A percentile compares a stretch with the other conserved stretches of the same genome.
These are phyloP conservation scores for Fragum whitleyi DNA, from an alignment of 2,888 invertebrate genomes.

Conservation along the genomic window DNA sequence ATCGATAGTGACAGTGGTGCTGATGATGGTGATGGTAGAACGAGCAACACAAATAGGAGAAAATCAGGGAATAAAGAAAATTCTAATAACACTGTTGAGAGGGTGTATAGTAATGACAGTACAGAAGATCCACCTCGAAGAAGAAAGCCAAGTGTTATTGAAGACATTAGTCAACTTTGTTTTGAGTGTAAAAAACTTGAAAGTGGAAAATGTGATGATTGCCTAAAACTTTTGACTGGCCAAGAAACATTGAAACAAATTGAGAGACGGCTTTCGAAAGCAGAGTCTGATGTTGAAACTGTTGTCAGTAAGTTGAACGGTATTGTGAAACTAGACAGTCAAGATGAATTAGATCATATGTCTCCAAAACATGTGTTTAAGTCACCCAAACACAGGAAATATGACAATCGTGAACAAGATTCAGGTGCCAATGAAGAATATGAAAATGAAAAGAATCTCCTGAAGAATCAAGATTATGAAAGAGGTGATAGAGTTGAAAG, in stretches of 20 bases:
- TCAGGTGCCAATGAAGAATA: not conserved
- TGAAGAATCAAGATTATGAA: slow-evolving; percentile 9
- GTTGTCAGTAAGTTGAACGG: slow-evolving; percentile 34
- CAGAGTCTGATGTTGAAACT: slow-evolving; percentile 1
- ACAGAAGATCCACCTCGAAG: slow-evolving; percentile 5
- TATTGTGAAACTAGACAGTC: slow-evolving; percentile 7
- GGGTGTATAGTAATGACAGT: not conserved
- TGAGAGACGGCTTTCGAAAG: slow-evolving; percentile 41
- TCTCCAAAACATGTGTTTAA: not conserved
- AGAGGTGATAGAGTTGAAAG: slow-evolving; percentile 1
- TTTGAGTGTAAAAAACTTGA: slow-evolving; percentile 44
- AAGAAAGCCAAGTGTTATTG: slow-evolving; percentile 37
- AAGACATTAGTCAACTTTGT: slow-evolving; percentile 50
- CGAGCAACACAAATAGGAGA: not conserved
- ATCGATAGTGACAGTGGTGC: slow-evolving; percentile 37
- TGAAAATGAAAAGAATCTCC: slow-evolving; percentile 17
- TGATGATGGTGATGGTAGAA: not conserved
- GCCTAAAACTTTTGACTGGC: slow-evolving; percentile 38
- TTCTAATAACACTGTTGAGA: not conserved
- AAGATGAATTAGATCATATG: not conserved
- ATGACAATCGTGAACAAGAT: not conserved
- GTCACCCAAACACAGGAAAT: not conserved
- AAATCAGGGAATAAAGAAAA: not conserved
- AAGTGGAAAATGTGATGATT: slow-evolving; percentile 45
- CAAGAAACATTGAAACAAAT: slow-evolving; percentile 42